phyloP scores from a whole-genome alignment of 2,797 vertebrate genomes.

The Enteromius anoplus region DNA sequence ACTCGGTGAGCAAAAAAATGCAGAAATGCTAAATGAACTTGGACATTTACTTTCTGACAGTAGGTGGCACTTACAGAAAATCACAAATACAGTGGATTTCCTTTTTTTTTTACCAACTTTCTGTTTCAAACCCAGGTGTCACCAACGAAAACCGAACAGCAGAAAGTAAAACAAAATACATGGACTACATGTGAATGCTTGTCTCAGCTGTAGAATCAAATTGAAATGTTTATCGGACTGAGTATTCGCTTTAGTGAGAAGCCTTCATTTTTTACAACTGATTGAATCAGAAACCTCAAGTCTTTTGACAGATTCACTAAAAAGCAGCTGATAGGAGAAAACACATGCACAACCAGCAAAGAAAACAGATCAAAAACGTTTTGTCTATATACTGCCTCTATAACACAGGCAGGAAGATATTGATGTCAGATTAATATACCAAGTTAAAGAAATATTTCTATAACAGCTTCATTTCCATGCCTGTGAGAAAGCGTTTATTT shows the following conservation, averaged over 20 bases:
- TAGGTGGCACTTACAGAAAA: slow-evolving; percentile 1
- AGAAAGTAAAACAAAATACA: neutral
- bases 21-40: neutral
- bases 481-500: neutral
- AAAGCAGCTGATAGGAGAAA: neutral
- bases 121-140: neutral
- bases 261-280: neutral
- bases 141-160: neutral
- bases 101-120: neutral
- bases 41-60: neutral
- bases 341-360: neutral
- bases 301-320: neutral
- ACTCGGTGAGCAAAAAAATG: neutral
- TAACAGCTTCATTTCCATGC: neutral
- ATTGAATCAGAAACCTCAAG: neutral
- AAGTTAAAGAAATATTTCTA: neutral
- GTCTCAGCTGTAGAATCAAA: too few species aligned
- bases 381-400: neutral
- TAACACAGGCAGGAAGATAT: neutral
- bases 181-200: neutral
- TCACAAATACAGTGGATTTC: neutral
- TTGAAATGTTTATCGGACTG: neutral
- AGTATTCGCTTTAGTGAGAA: neutral
- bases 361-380: neutral
- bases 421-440: neutral